A percentile compares a stretch with the other conserved stretches of the same genome.
These are phyloP conservation scores for Sturmia bella DNA, from an alignment of 2,888 invertebrate species.

Conservation along the genomic window DNA sequence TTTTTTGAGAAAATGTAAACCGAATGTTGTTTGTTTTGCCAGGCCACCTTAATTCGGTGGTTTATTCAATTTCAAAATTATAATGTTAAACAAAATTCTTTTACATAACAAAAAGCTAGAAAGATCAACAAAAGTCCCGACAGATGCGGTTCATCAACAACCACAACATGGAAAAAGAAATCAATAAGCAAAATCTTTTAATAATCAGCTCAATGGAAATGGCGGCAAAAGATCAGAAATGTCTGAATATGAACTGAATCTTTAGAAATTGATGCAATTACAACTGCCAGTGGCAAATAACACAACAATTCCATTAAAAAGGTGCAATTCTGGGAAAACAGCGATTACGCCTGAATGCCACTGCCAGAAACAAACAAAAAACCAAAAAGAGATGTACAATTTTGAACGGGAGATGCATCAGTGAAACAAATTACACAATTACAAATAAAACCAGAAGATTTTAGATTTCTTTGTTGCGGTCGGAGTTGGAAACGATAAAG, in stretches of 20 bases:
- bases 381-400: neutral
- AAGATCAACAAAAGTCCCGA: conserved; percentile 49
- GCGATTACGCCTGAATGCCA: conserved; percentile 37
- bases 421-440: conserved; percentile 60
- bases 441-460: conserved; percentile 55
- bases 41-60: conserved; percentile 22
- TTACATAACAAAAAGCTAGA: conserved; percentile 52
- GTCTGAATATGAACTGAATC: neutral
- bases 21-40: neutral
- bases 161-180: conserved; percentile 32
- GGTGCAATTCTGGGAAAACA: conserved; percentile 65
- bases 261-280: conserved; percentile 63
- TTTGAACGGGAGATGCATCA: conserved; percentile 37
- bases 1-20: no score
- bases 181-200: conserved; percentile 38
- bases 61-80: conserved; percentile 18
- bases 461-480: neutral
- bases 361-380: neutral
- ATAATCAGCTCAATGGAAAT: conserved; percentile 67
- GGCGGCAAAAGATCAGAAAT: conserved; percentile 59
- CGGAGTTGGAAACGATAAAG: neutral
- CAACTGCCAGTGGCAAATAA: conserved; percentile 63
- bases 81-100: conserved; percentile 26
- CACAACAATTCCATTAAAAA: conserved; percentile 70
- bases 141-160: conserved; percentile 57